Percentiles rank a stretch among this genome's conserved stretches.
phyloP scores from a whole-genome alignment of 2,113 vertebrate genomes.

The Oryzias curvinotus region DNA sequence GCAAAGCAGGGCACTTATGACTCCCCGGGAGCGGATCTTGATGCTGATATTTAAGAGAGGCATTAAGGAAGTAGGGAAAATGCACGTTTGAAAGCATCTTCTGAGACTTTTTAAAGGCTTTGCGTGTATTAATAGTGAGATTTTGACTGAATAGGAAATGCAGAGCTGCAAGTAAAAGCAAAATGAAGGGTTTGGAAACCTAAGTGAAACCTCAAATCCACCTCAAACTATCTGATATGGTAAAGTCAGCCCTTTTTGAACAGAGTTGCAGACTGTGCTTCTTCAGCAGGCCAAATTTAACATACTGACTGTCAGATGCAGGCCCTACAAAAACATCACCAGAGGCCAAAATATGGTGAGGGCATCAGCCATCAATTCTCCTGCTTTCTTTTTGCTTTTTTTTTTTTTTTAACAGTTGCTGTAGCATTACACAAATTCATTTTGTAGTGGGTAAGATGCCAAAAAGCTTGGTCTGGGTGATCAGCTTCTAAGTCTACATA shows the following conservation, averaged over 20 bases:
- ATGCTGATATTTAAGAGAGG: conserved; percentile 19
- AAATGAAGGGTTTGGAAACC: conserved; percentile 2
- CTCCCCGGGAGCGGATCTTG: conserved; percentile 26
- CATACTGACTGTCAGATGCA: conserved; percentile 36
- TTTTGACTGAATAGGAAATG: conserved; percentile 14
- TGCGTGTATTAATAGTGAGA: conserved; percentile 9
- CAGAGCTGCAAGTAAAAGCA: conserved; percentile 4
- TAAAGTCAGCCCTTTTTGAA: conserved; percentile 7
- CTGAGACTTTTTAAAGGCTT: conserved; percentile 28
- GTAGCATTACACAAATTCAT: conserved; percentile 31
- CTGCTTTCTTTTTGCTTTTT: conserved; percentile 17
- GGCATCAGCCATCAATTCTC: conserved; percentile 10
- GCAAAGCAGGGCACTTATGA: conserved; percentile 28
- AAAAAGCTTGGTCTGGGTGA: conserved; percentile 31
- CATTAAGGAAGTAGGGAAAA: conserved; percentile 10
- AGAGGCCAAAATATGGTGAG: neutral
- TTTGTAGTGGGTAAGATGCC: conserved; percentile 25
- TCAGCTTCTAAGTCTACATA: conserved; percentile 26
- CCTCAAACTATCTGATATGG: neutral
- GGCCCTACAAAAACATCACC: neutral
- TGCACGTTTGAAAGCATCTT: conserved; percentile 22
- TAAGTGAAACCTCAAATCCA: neutral
- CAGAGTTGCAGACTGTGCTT: conserved; percentile 17
- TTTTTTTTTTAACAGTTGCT: neutral
- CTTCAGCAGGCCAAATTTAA: conserved; percentile 6